Evolutionary conservation across 2,113 vertebrate species (phyloP), one percentile per base, ranked within the genome.

Genomic region (Poicephalus meyeri): DNA sequence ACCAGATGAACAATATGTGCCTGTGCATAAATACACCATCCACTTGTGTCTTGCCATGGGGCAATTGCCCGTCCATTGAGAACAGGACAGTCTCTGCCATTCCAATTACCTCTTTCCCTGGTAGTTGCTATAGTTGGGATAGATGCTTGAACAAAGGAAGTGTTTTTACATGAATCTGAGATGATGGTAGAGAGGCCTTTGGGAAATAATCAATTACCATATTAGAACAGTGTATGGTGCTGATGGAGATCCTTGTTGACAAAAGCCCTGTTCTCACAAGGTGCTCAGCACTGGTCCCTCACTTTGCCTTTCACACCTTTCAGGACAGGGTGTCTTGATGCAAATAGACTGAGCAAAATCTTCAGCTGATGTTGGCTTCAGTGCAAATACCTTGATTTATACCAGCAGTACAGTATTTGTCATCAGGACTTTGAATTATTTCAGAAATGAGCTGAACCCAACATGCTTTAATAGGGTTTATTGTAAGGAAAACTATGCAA

Each of bases 1-100:
- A 35, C 60, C 91, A 39, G 42, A 71, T 19, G 68, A 91, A 89
- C 94, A 97, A 94, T 94, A 96, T 95, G 97, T 95, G 92, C 47
- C 53, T 58, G 37, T 81, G 78, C 84, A 89, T 76, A 92, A 96
- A 97, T 66, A 55, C 68, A 49, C 39, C 74, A 23, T 24, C 93
- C 81, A 49, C 55, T 88, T 89, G 58, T 69, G 55, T 60, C 82
- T 94, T 9, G 61, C 96, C 61, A 9, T 14, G 68, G 92, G 89
- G 82, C 85, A 89, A 95, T 90, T 95, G 87, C 74, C 89, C 12
- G 1, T 55, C 33, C 49, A 35, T 3, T 76, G 93, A 61, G 66
- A 91, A 88, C 49, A 91, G 84, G 89, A 37, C 93, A 85, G n/a
- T 31, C 41, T 58, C 81, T 83, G 89, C 91, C 92, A 91, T 64